Evolutionary conservation across 2,888 invertebrate species (phyloP), one percentile per base, ranked within the genome.

Genomic region (Branchipolynoe longqiensis): DNA sequence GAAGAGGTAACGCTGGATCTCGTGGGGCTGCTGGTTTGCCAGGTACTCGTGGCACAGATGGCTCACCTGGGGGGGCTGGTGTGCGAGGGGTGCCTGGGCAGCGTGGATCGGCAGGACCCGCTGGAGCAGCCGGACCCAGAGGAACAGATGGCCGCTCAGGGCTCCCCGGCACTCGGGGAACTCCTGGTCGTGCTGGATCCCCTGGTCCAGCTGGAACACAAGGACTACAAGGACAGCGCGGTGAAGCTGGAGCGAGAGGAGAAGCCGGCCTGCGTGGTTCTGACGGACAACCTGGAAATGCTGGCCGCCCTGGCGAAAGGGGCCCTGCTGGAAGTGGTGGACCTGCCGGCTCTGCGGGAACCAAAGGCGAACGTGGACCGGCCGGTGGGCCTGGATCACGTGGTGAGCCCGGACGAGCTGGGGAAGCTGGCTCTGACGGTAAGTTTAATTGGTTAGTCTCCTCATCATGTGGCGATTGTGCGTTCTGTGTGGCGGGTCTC

Each of bases 61-160:
- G 88, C 28, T 69, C 69, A 36, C 86, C 74, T 18, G 88, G 88
- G 69, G 85, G 59, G 18, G 38, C 62, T 38, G 88, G 88, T 84
- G 82, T 85, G 25, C 54, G 31, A 38, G 84, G 84, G 18, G 54
- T n/a, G 28, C 96, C 96, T 88, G 96, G 96, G 18, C 93, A 58
- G 18, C 83, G 83, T 38, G 85, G 85, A 83, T 73, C 74, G 25
- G 56, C 62, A 8, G 84, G 78, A 12, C 33, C 78, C 82, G 69
- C 28, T 48, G 85, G 85, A 31, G 38, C n/a, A 14, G 36, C 31
- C 1, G 84, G 73, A 1, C 41, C 14, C 36, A 38, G 28, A 14
- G 84, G 84, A 3, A 62, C 54, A 81, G 85, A 82, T 62, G 88
- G 88, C 22, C 73, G 78, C 3, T 8, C 74, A 36, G 74, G 41